Conservation (phyloP, 2,888 invertebrate genomes). For the Orchesella flavescens region DNA sequence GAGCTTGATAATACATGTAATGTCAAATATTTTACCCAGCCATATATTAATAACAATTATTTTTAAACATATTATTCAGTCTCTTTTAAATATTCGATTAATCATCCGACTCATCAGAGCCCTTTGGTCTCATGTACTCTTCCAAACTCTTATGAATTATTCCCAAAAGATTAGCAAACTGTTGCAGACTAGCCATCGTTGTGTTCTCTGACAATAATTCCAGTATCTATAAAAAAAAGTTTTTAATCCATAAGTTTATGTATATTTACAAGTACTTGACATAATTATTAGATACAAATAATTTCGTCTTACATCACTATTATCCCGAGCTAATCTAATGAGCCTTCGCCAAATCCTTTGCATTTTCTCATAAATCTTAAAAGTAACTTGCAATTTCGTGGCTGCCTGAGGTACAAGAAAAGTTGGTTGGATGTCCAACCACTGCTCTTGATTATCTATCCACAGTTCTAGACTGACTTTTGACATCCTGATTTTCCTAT, state of each 20-base stretch:
- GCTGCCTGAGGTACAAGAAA: slow-evolving; percentile 54
- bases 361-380: slow-evolving; percentile 85
- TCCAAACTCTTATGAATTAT: slow-evolving; percentile 63
- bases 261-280: neutral
- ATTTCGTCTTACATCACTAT: slow-evolving; percentile 78
- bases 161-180: slow-evolving; percentile 51
- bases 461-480: slow-evolving; percentile 81
- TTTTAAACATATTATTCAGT: too few relatives aligned
- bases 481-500: slow-evolving; percentile 80
- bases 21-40: too few relatives aligned
- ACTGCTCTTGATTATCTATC: slow-evolving; percentile 84
- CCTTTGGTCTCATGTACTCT: slow-evolving; percentile 55
- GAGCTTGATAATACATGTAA: too few relatives aligned
- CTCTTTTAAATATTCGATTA: too few relatives aligned
- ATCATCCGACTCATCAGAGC: slow-evolving; percentile 67
- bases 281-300: too few relatives aligned
- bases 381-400: slow-evolving; percentile 80
- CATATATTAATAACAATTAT: too few relatives aligned
- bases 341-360: slow-evolving; percentile 86
- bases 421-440: slow-evolving; percentile 68
- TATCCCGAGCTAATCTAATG: slow-evolving; percentile 82
- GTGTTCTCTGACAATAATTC: slow-evolving; percentile 79
- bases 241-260: slow-evolving; percentile 17
- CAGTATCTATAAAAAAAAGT: slow-evolving; percentile 77
- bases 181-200: slow-evolving; percentile 60